Conservation (phyloP, 1,140 invertebrate species). For the Drosophila aff. region DNA sequence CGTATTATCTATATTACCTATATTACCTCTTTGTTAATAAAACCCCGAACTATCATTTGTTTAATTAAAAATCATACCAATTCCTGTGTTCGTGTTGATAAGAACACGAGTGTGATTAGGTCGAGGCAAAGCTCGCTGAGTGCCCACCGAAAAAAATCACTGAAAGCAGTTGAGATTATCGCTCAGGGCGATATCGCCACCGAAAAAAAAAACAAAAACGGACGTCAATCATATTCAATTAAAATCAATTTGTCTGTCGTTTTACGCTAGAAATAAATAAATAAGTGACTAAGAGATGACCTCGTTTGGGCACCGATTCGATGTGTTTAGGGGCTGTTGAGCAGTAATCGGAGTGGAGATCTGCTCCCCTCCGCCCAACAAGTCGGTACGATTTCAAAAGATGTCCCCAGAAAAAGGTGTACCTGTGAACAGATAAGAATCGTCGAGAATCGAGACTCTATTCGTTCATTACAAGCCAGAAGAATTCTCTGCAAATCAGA, state of each 20-base stretch:
- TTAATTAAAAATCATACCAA: constrained; percentile 57
- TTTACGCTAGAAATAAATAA: constrained; percentile 68
- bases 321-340: constrained; percentile 29
- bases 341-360: constrained; percentile 5
- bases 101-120: constrained; percentile 36
- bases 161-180: constrained; percentile 43
- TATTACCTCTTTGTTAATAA: background rate
- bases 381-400: constrained; percentile 25
- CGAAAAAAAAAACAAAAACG: constrained; percentile 14
- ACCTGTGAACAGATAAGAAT: constrained; percentile 26
- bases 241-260: constrained; percentile 62
- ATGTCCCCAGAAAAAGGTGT: constrained; percentile 8
- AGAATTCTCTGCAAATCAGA: constrained; percentile 17
- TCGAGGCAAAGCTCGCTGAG: constrained; percentile 14
- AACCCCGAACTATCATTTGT: constrained; percentile 4
- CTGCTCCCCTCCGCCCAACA: background rate
- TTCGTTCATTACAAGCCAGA: constrained; percentile 7
- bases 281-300: constrained; percentile 60
- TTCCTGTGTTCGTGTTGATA: constrained; percentile 40
- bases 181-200: constrained; percentile 12
- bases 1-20: background rate
- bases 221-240: constrained; percentile 73
- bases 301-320: constrained; percentile 43
- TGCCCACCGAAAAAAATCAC: constrained; percentile 7
- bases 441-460: background rate